Percentiles rank a stretch among this genome's conserved stretches.
phyloP scores from a whole-genome alignment of 2,113 vertebrate species.

The Colinus virginianus region DNA sequence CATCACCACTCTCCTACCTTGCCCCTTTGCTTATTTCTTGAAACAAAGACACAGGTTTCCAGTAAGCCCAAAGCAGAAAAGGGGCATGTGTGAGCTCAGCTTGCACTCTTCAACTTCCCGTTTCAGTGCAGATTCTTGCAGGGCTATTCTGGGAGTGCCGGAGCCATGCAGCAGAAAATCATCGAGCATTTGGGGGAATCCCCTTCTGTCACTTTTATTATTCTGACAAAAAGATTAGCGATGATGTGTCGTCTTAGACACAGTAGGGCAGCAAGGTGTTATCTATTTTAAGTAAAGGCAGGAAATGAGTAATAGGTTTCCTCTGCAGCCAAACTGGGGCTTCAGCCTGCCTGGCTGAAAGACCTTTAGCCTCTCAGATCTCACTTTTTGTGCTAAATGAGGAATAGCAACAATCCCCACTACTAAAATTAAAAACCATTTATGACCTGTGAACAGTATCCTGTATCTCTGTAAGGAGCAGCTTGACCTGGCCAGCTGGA shows the following conservation, averaged over 20 bases:
- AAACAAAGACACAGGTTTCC: neutral
- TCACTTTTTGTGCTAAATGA: neutral
- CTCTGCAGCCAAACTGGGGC: constrained; percentile 17
- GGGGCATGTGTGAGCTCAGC: neutral
- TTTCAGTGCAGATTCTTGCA: constrained; percentile 28
- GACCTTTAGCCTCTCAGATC: neutral
- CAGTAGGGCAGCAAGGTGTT: neutral
- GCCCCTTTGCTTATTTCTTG: neutral
- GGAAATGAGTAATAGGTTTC: constrained; percentile 68
- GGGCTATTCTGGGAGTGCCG: constrained; percentile 32
- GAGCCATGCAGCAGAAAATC: neutral
- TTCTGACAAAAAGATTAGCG: constrained; percentile 1
- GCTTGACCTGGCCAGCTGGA: neutral
- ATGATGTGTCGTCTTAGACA: constrained; percentile 51
- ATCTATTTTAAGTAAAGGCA: constrained; percentile 61
- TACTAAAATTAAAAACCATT: neutral
- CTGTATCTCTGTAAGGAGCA: neutral
- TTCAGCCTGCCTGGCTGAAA: neutral
- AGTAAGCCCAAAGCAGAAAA: constrained; percentile 15
- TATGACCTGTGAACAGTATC: neutral
- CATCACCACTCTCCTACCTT: neutral
- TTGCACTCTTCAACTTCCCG: neutral
- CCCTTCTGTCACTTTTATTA: constrained; percentile 61
- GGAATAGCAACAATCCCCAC: neutral
- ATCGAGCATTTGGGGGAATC: constrained; percentile 52